Evolutionary conservation across 2,797 vertebrate genomes (phyloP), one percentile per base, ranked within the genome.

Genomic region (Gambusia yucatana): DNA sequence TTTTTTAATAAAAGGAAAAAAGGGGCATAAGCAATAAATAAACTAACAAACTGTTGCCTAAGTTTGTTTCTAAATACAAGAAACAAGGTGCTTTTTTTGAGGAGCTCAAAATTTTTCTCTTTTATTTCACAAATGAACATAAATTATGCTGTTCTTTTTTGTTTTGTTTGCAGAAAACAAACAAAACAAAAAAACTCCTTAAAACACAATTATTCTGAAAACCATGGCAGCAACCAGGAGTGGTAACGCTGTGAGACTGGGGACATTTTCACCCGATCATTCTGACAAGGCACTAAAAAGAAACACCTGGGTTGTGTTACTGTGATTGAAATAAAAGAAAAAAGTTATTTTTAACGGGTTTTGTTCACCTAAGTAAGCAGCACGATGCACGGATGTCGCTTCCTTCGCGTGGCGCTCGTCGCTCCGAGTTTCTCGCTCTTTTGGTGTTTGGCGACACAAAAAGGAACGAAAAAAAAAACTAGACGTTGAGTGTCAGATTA

Each of bases 231-330:
- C 22, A 52, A 50, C 47, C 48, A 61, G 36, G 33, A 50, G 70
- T 48, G 44, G 71, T 50, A 63, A 63, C 8, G 41, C n/a, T 72
- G 61, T 63, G 20, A 41, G 50, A 63, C 46, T 25, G 25, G n/a
- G 22, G 20, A 30, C 59, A 73, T 73, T 50, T 72, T 30, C 73
- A 76, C 46, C 41, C 76, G 50, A 36, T 76, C 33, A 67, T 71
- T 89, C 76, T 77, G 78, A 84, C 61, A 88, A 89, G 87, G 88
- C 92, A 85, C 88, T 79, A 79, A 84, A 77, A 36, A 76, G 82
- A 75, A 75, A 65, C 30, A 17, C 33, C 63, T 39, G 36, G 39
- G 39, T 14, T 41, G 16, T 22, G 3, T 65, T 7, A 65, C 3
- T 25, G 20, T 22, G 20, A 50, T 50, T 22, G 48, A 36, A 76